These are phyloP conservation scores for Emydocephalus ijimae DNA, from an alignment of 2,113 vertebrate genomes.

Conservation along the genomic window DNA sequence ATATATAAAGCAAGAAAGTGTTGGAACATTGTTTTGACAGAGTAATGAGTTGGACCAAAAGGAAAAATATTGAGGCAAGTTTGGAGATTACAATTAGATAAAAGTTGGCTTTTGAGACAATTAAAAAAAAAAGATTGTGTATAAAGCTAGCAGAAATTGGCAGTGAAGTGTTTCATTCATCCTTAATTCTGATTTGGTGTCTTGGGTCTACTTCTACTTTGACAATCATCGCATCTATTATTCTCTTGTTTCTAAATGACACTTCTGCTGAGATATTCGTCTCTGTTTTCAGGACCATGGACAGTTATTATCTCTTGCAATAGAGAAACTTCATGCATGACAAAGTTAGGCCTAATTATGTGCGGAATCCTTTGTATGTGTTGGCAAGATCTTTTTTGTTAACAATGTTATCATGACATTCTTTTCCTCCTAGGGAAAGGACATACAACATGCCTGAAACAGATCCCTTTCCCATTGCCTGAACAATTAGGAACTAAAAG, in stretches of 20 bases:
- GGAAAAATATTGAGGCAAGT: background rate
- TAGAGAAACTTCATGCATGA: background rate
- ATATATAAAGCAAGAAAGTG: background rate
- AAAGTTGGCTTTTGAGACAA: background rate
- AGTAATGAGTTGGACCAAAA: background rate
- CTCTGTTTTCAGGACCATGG: background rate
- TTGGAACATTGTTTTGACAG: background rate
- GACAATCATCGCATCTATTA: no score
- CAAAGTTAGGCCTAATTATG: background rate
- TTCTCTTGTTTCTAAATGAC: background rate
- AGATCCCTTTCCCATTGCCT: background rate
- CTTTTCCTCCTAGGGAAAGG: background rate
- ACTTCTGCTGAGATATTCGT: no score
- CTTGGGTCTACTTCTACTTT: background rate
- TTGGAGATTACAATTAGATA: background rate
- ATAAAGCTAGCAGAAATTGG: background rate
- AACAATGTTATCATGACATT: background rate
- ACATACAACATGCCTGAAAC: background rate
- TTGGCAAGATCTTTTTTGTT: background rate
- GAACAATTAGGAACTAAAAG: background rate
- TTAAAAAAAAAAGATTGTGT: background rate
- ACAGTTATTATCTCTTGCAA: background rate
- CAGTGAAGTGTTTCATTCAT: background rate
- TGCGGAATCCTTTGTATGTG: background rate
- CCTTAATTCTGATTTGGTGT: slow-evolving; percentile 10